Evolutionary conservation across 2,113 vertebrate species (phyloP), one percentile per base, ranked within the genome.

Genomic region (Ptyas mucosa): DNA sequence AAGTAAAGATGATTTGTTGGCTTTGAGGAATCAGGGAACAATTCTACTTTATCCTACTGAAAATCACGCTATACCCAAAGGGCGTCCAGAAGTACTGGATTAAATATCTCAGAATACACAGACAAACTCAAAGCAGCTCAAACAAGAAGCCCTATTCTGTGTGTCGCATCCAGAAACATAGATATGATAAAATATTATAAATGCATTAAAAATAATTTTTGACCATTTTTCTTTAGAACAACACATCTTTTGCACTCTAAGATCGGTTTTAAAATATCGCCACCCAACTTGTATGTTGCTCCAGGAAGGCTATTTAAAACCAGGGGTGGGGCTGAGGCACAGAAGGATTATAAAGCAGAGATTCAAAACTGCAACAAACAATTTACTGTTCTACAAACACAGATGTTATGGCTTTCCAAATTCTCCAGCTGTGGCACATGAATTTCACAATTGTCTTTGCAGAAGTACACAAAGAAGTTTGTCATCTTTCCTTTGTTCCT

Each of bases 361-460:
- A 61, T 57, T 12, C 51, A 14, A 89, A 75, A 20, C 24, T 1
- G 26, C 20, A 54, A 88, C n/a, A 61, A 91, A 26, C 21, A 24
- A 90, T 53, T 87, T 87, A 86, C 29, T 24, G 92, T 88, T 93
- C 91, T 6, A 53, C 69, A 93, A 51, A 12, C 87, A 54, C 90
- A 94, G 88, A 49, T 43, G 91, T 34, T 89, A 58, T 10, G 93
- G 90, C 43, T 91, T 93, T 54, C 46, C 52, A 53, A 53, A 11
- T 9, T 49, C 89, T 89, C 89, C 86, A 93, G 88, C 11, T 92
- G 89, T 51, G 55, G 39, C 89, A 91, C 20, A 88, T 93, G 61
- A 91, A 94, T 58, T 93, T 93, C 90, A 91, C 87, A 91, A 93
- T 46, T 85, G 90, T 91, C 24, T 88, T 10, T 92, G 64, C 39